These are phyloP conservation scores for Syncerus caffer DNA, from an alignment of 2,797 vertebrate genomes.

Conservation along the genomic window DNA sequence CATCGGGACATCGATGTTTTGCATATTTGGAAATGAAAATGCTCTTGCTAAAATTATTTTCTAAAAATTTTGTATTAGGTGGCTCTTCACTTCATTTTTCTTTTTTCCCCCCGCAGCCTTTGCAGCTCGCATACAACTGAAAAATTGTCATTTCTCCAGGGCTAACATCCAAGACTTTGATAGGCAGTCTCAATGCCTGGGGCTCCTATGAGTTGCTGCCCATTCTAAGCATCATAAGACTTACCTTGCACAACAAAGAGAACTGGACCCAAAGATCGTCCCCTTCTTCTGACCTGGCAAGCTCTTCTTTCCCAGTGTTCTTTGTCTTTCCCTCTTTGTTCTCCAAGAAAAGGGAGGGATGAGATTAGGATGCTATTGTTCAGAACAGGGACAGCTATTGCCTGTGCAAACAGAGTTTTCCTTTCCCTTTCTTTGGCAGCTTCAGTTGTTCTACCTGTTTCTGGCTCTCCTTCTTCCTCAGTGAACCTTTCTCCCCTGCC, in stretches of 20 bases:
- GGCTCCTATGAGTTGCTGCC: constrained; percentile 73
- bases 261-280: constrained; percentile 67
- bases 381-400: constrained; percentile 74
- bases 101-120: neutral
- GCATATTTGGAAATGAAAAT: neutral
- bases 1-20: accelerated
- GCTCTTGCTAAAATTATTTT: neutral
- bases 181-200: constrained; percentile 62
- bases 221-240: constrained; percentile 71
- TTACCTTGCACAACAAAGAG: constrained; percentile 72
- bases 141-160: constrained; percentile 74
- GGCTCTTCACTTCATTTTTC: constrained; percentile 51
- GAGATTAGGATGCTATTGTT: constrained; percentile 71
- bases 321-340: constrained; percentile 77
- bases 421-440: constrained; percentile 74
- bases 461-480: constrained; percentile 56
- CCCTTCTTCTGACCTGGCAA: constrained; percentile 39
- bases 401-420: constrained; percentile 62
- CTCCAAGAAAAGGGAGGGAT: constrained; percentile 66
- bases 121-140: constrained; percentile 67
- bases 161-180: constrained; percentile 77
- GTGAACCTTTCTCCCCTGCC: neutral
- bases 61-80: constrained; percentile 49
- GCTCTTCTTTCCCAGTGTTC: constrained; percentile 66
- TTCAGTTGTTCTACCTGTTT: constrained; percentile 72